A percentile compares a stretch with the other conserved stretches of the same genome.
Conservation (phyloP, 2,113 vertebrate genomes). For the Athene cunicularia region DNA sequence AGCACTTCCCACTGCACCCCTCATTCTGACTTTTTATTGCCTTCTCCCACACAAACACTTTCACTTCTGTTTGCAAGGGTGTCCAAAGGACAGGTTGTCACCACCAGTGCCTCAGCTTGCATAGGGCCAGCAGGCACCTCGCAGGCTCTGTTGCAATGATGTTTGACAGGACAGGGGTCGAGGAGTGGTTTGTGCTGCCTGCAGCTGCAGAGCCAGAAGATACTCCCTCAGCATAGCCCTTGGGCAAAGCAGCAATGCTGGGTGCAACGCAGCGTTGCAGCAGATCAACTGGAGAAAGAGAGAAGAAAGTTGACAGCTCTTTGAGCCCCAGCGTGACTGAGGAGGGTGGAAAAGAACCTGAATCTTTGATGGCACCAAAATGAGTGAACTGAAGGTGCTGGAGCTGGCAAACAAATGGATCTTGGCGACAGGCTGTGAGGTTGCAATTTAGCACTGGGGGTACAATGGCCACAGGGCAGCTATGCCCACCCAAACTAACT, state of each 20-base stretch:
- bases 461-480: not conserved
- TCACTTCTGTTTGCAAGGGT: not conserved
- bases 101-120: not conserved
- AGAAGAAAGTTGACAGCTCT: not conserved
- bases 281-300: accelerated
- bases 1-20: not conserved
- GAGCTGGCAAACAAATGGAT: not conserved
- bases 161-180: not conserved
- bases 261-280: not conserved
- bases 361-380: not conserved
- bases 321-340: not conserved
- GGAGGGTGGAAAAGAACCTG: not conserved
- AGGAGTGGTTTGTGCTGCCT: not conserved
- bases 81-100: not conserved
- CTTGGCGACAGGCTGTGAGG: not conserved
- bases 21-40: not conserved
- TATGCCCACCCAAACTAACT: not conserved
- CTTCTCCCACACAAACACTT: not conserved
- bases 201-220: not conserved
- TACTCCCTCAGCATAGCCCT: not conserved
- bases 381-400: not conserved
- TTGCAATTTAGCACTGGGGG: not conserved
- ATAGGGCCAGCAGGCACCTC: not conserved
- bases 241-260: not conserved
- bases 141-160: not conserved